A percentile compares a stretch with the other conserved stretches of the same genome.
phyloP scores from a whole-genome alignment of 2,113 vertebrate species.

The Gopherus evgoodei region DNA sequence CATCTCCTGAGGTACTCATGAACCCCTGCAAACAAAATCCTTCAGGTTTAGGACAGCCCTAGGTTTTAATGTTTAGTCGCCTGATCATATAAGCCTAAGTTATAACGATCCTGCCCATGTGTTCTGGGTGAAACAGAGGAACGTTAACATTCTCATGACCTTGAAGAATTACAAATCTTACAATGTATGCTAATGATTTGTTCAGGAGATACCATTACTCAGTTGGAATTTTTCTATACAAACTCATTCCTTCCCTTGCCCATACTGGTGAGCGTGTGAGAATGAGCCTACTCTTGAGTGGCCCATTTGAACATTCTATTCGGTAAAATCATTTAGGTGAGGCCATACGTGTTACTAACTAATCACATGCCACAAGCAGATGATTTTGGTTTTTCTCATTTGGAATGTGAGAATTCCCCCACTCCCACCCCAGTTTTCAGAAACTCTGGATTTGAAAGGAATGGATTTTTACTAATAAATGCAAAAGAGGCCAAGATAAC shows the following conservation, averaged over 20 bases:
- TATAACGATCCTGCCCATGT: neutral
- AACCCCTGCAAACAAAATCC: neutral
- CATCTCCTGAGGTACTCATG: neutral
- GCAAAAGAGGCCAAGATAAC: constrained; percentile 49
- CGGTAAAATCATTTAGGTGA: neutral
- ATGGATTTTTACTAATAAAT: neutral
- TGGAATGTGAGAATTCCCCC: neutral
- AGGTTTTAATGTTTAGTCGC: neutral
- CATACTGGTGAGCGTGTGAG: neutral
- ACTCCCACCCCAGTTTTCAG: neutral
- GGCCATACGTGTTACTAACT: neutral
- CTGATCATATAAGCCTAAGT: neutral
- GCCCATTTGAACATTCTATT: neutral
- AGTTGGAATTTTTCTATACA: neutral
- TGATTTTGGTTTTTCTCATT: fast-evolving
- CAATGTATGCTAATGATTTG: neutral
- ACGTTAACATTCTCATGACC: too few relatives aligned
- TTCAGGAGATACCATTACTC: neutral
- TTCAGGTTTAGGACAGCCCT: neutral
- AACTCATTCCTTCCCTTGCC: neutral
- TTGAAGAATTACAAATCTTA: too few relatives aligned
- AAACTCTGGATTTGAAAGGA: neutral
- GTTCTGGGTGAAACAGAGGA: neutral
- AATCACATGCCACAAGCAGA: neutral
- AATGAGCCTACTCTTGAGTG: neutral